These are phyloP conservation scores for Archips crataeganus DNA, from an alignment of 2,888 invertebrate genomes.

Conservation along the genomic window DNA sequence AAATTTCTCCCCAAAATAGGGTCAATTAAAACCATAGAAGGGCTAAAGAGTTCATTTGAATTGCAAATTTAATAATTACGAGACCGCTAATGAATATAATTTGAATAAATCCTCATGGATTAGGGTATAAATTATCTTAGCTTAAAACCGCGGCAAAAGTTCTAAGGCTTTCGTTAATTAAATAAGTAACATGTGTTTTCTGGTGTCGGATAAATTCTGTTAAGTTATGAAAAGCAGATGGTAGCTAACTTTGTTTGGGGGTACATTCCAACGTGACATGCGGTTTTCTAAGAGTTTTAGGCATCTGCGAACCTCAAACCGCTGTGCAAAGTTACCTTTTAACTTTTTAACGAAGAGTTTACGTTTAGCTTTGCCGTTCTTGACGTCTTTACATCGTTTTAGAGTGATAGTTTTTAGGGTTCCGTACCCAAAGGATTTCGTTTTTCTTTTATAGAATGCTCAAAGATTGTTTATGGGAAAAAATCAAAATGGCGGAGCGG, in stretches of 20 bases:
- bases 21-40: conserved; percentile 25
- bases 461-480: too few relatives aligned
- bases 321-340: conserved; percentile 1
- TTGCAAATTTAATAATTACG: conserved; percentile 43
- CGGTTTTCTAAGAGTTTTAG: conserved; percentile 1
- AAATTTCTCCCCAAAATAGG: conserved; percentile 6
- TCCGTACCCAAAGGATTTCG: too few relatives aligned
- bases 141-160: conserved; percentile 1
- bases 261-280: background rate
- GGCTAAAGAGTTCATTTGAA: conserved; percentile 40
- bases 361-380: background rate
- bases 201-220: background rate
- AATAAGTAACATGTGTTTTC: conserved; percentile 16
- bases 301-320: background rate
- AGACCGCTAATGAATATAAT: conserved; percentile 41
- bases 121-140: conserved; percentile 34
- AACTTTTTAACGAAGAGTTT: background rate
- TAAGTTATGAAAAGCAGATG: background rate
- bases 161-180: conserved; percentile 13
- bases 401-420: background rate
- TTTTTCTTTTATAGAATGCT: too few relatives aligned
- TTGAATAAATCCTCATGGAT: conserved; percentile 36
- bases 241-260: background rate
- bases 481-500: too few relatives aligned
- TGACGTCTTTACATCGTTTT: background rate